Evolutionary conservation across 2,113 vertebrate species (phyloP), one percentile per base, ranked within the genome.

Genomic region (Meleagris gallopavo): DNA sequence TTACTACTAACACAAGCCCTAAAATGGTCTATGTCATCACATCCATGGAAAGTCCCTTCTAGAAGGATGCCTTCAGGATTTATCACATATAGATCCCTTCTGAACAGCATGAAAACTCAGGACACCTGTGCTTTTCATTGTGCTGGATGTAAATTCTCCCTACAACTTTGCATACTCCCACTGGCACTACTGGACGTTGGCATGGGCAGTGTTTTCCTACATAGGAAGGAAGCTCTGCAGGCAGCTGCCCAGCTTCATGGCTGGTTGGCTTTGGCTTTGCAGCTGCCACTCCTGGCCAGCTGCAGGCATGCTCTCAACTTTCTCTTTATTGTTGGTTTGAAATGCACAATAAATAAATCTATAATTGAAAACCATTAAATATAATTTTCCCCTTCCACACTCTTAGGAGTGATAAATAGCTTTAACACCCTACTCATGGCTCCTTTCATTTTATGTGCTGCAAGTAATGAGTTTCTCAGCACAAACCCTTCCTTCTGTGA

Each of bases 351-450:
- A 89, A 84, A 83, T 66, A 83, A 84, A 91, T 34, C 25, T 87
- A 18, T 64, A 70, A 66, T 78, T 8, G 14, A 74, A 82, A 67
- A 7, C 2, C 30, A 22, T 72, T 73, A 84, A 64, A 91, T 86
- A 43, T 24, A 16, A 27, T 29, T 43, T 78, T 72, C 73, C 41
- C 82, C 29, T 27, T 66, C 40, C 30, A 8, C 22, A 27, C 38
- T 25, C 46, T 82, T 74, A 27, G 27, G 61, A 87, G 36, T 80
- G 90, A 89, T 87, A 75, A 95, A 92, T 34, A 81, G 16, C 45
- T 91, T 88, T 92, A 89, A 65, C 72, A 88, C 27, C n/a, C 64
- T 72, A 34, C 25, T 84, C 34, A 6, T 6, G 20, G 45, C 69
- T 92, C 48, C 25, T 61, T 74, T 21, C 0, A 0, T 24, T 95